These are phyloP conservation scores for Penaeus japonicus DNA, from an alignment of 1,140 invertebrate genomes.

Conservation along the genomic window DNA sequence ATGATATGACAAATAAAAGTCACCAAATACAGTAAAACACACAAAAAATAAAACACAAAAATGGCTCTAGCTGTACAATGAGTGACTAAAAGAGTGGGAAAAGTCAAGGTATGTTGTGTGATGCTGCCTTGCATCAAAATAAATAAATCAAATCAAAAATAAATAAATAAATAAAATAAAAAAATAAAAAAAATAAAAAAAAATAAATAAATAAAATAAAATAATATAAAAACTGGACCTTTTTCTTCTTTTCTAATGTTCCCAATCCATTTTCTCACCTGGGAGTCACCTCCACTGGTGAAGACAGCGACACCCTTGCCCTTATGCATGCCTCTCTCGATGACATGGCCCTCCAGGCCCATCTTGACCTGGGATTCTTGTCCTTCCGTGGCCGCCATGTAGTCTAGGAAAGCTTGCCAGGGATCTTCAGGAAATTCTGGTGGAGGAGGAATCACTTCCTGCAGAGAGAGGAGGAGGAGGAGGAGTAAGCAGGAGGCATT, in stretches of 20 bases:
- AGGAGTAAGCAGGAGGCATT: no score
- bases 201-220: no score
- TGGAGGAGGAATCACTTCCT: conserved; percentile 53
- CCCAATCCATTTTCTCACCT: conserved; percentile 67
- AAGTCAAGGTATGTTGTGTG: no score
- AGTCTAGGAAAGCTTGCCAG: conserved; percentile 50
- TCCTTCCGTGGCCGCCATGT: conserved; percentile 50
- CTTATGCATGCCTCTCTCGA: conserved; percentile 86
- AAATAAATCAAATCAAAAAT: no score
- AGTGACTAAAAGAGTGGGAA: no score
- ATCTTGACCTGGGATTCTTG: conserved; percentile 27
- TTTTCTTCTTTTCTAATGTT: not conserved
- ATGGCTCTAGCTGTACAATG: no score
- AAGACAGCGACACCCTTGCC: conserved; percentile 92
- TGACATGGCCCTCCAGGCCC: conserved; percentile 70
- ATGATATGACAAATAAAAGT: no score
- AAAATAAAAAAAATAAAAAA: no score
- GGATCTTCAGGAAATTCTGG: conserved; percentile 50
- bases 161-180: no score
- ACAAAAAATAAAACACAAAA: no score
- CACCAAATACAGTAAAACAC: no score
- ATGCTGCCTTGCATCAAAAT: no score
- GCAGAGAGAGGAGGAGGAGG: not conserved
- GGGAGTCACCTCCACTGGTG: conserved; percentile 96
- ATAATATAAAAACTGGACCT: not conserved